phyloP scores from a whole-genome alignment of 2,113 vertebrate species.

The Cebus imitator region DNA sequence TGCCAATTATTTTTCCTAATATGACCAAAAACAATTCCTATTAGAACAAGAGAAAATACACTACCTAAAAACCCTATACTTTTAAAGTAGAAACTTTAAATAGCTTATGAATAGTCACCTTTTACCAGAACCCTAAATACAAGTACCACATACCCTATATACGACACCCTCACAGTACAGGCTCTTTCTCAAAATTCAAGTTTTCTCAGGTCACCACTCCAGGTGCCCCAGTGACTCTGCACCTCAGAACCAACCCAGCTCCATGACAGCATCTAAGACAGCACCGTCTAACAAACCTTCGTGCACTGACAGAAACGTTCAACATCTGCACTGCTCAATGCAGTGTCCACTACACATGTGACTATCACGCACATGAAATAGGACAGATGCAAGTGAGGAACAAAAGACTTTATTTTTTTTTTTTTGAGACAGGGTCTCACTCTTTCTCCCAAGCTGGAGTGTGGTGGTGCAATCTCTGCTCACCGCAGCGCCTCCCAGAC shows the following conservation, averaged over 20 bases:
- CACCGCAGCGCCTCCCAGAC: no score
- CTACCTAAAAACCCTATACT: background rate
- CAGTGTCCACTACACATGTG: background rate
- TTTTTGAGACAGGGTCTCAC: background rate
- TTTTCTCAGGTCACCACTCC: background rate
- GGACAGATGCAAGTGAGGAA: background rate
- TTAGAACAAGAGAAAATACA: background rate
- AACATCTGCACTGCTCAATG: no score
- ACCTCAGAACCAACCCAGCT: background rate
- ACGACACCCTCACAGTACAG: background rate
- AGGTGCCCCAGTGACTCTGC: background rate
- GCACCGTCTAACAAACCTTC: background rate
- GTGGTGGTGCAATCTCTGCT: no score
- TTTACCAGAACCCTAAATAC: background rate
- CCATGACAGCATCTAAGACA: background rate
- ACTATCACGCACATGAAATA: background rate
- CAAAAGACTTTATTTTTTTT: background rate
- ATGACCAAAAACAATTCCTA: background rate
- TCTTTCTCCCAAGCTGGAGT: no score
- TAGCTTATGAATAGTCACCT: background rate
- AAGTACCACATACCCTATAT: background rate
- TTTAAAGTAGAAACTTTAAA: background rate
- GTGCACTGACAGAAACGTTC: rapidly evolving
- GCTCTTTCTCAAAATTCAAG: background rate
- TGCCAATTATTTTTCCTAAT: background rate